Evolutionary conservation across 2,888 invertebrate genomes (phyloP).

Genomic region (Holacanthella duospinosa): DNA sequence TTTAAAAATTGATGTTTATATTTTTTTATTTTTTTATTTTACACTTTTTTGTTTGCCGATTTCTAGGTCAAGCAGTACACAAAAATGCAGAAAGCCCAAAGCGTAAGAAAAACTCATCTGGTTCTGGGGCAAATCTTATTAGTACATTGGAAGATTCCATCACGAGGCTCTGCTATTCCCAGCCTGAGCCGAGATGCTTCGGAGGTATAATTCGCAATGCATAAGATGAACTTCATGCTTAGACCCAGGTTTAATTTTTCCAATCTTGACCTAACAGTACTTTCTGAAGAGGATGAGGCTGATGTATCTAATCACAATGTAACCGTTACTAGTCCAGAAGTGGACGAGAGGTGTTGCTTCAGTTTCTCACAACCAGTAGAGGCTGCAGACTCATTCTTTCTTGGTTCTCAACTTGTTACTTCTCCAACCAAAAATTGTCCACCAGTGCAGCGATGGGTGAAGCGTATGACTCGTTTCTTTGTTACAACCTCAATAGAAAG

Average conservation of each 20-base stretch:
- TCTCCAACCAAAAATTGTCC: neutral
- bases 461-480: constrained; percentile 88
- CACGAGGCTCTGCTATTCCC: constrained; percentile 20
- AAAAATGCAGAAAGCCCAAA: neutral
- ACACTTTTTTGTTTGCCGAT: neutral
- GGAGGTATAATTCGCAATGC: neutral
- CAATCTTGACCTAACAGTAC: neutral
- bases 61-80: neutral
- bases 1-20: neutral
- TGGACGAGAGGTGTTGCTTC: constrained; percentile 15
- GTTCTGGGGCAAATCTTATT: constrained; percentile 9
- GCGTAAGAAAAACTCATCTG: constrained; percentile 19
- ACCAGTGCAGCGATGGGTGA: constrained; percentile 45
- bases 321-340: constrained; percentile 13
- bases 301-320: neutral
- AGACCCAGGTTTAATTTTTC: neutral
- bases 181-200: constrained; percentile 17
- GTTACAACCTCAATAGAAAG: constrained; percentile 58
- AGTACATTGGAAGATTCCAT: constrained; percentile 13
- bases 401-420: constrained; percentile 22
- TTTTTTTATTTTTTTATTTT: neutral
- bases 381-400: constrained; percentile 26
- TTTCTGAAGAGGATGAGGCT: neutral
- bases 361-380: constrained; percentile 33
- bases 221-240: neutral